phyloP scores from a whole-genome alignment of 2,113 vertebrate genomes.

The Orycteropus afer region DNA sequence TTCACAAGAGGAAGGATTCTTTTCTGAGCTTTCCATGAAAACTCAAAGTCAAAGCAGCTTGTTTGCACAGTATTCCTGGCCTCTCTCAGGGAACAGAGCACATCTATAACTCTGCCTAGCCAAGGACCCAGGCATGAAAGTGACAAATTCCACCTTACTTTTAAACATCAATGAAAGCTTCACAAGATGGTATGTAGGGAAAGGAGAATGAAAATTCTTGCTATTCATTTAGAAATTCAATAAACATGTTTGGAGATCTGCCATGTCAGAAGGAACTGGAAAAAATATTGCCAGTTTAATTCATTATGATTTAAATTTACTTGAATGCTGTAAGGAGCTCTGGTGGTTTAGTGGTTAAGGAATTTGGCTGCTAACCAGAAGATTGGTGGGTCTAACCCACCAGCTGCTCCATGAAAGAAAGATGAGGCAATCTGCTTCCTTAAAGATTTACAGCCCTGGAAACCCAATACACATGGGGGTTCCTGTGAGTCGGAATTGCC shows the following conservation, averaged over 20 bases:
- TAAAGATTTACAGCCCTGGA: too few species aligned
- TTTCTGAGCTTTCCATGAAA: conserved; percentile 6
- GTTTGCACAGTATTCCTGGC: neutral
- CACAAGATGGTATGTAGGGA: neutral
- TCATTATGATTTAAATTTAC: neutral
- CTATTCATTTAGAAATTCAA: neutral
- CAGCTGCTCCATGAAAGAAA: too few species aligned
- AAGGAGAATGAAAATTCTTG: neutral
- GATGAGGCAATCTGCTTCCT: too few species aligned
- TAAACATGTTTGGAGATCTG: conserved; percentile 1
- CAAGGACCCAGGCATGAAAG: too few species aligned
- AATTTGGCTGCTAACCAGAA: too few species aligned
- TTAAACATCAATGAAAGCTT: neutral
- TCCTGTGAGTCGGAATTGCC: too few species aligned
- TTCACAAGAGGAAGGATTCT: neutral
- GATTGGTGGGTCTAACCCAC: too few species aligned
- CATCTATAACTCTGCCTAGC: too few species aligned
- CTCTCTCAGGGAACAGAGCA: neutral
- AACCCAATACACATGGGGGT: too few species aligned
- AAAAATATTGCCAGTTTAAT: neutral
- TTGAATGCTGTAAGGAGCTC: neutral
- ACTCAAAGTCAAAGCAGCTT: conserved; percentile 9
- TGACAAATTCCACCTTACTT: neutral
- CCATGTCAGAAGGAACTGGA: neutral
- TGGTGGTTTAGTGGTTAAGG: too few species aligned